Evolutionary conservation across 37 sponge, comb jelly and placozoan genomes (phyloP).

Genomic region (Tethya wilhelma): DNA sequence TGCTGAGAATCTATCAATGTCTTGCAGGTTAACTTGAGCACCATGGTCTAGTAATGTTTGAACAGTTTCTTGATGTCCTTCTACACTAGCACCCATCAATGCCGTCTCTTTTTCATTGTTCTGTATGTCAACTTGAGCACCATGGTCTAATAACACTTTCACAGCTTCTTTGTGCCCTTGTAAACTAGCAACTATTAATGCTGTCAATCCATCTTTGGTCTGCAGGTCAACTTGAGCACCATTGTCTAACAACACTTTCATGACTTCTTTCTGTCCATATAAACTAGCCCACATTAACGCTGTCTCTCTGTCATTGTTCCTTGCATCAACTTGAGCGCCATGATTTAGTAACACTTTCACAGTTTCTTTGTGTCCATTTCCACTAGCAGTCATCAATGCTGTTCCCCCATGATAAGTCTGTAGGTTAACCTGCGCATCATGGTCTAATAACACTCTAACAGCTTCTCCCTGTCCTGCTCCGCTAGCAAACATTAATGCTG

Average conservation of each 20-base stretch:
- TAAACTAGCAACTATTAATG: background rate
- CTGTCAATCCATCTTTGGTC: background rate
- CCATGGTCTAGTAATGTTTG: no score
- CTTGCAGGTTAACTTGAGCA: no score
- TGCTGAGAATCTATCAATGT: no score
- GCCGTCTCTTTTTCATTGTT: background rate
- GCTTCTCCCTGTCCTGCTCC: background rate
- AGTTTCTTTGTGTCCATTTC: background rate
- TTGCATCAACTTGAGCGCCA: background rate
- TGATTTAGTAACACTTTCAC: background rate
- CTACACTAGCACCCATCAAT: no score
- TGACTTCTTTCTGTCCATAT: background rate
- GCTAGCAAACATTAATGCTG: background rate
- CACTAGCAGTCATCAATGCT: background rate
- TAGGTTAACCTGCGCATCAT: background rate
- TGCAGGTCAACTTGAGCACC: background rate
- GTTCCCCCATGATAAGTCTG: background rate
- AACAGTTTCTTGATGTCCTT: no score
- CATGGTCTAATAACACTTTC: background rate
- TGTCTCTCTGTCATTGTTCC: background rate
- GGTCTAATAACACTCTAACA: background rate
- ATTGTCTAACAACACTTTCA: background rate
- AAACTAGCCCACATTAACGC: background rate
- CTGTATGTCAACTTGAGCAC: background rate
- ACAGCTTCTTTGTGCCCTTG: background rate